Conservation (phyloP, 1,140 invertebrate genomes). For the Metaphire vulgaris region DNA sequence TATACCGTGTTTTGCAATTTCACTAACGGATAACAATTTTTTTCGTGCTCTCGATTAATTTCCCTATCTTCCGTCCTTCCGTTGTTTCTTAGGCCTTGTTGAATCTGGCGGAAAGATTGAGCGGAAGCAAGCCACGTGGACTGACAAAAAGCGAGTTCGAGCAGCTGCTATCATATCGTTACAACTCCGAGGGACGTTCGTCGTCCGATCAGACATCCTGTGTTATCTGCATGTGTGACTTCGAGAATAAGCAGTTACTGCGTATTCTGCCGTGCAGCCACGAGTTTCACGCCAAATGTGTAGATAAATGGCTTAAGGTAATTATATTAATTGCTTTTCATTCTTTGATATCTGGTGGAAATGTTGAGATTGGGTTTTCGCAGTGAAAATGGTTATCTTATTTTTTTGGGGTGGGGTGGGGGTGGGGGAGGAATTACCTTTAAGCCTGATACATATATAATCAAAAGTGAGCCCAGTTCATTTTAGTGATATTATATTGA, state of each 20-base stretch:
- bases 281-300: conserved; percentile 92
- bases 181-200: conserved; percentile 64
- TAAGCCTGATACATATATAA: too few relatives aligned
- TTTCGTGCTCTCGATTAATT: too few relatives aligned
- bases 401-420: too few relatives aligned
- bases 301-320: conserved; percentile 95
- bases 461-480: too few relatives aligned
- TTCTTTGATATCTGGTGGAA: not conserved
- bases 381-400: too few relatives aligned
- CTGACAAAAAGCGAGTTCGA: conserved; percentile 80
- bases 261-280: conserved; percentile 86
- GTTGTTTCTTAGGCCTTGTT: conserved; percentile 61
- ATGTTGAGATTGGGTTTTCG: too few relatives aligned
- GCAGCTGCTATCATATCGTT: conserved; percentile 74
- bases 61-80: too few relatives aligned
- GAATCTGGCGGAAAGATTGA: conserved; percentile 69
- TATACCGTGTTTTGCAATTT: too few relatives aligned
- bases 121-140: conserved; percentile 80
- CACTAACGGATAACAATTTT: too few relatives aligned
- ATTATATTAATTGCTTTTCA: conserved; percentile 43
- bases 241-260: conserved; percentile 77
- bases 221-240: conserved; percentile 95
- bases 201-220: conserved; percentile 81
- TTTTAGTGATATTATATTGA: too few relatives aligned
- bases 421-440: too few relatives aligned